phyloP scores from a whole-genome alignment of 2,797 vertebrate genomes.

The Oreonectes daqikongensis region DNA sequence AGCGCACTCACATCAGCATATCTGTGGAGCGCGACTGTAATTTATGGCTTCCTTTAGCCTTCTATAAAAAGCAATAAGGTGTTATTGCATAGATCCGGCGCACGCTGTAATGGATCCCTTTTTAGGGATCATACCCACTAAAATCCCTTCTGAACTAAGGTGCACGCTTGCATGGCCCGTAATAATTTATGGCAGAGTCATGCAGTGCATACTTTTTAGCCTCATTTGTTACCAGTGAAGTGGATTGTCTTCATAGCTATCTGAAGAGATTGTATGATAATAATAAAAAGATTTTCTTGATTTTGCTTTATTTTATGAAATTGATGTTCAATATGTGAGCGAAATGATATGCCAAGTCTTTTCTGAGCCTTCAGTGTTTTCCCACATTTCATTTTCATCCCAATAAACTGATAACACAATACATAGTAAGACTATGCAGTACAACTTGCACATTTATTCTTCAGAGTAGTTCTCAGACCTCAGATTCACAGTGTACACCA shows the following conservation, averaged over 20 bases:
- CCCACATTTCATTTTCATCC: constrained; percentile 38
- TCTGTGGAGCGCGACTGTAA: constrained; percentile 30
- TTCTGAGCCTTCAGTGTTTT: constrained; percentile 35
- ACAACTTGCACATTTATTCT: constrained; percentile 28
- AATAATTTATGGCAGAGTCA: constrained; percentile 19
- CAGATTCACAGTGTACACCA: not conserved
- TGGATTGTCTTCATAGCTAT: constrained; percentile 43
- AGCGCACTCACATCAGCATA: constrained; percentile 16
- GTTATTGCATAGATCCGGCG: not conserved
- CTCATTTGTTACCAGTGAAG: constrained; percentile 48
- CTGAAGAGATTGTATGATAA: constrained; percentile 25
- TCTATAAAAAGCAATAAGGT: constrained; percentile 25
- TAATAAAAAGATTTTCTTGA: constrained; percentile 34
- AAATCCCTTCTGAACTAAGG: not conserved
- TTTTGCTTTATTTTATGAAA: constrained; percentile 44
- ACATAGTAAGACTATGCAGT: not conserved
- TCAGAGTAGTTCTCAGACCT: not conserved
- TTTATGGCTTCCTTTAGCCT: constrained; percentile 15
- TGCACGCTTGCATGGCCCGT: constrained; percentile 23
- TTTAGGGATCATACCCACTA: constrained; percentile 1
- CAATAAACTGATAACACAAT: constrained; percentile 42
- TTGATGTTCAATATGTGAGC: constrained; percentile 36
- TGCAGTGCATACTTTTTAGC: constrained; percentile 40
- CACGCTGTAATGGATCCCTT: not conserved
- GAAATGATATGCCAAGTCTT: not conserved